Evolutionary conservation across 2,888 invertebrate species (phyloP), one percentile per base, ranked within the genome.

Genomic region (Pardosa pseudoannulata): DNA sequence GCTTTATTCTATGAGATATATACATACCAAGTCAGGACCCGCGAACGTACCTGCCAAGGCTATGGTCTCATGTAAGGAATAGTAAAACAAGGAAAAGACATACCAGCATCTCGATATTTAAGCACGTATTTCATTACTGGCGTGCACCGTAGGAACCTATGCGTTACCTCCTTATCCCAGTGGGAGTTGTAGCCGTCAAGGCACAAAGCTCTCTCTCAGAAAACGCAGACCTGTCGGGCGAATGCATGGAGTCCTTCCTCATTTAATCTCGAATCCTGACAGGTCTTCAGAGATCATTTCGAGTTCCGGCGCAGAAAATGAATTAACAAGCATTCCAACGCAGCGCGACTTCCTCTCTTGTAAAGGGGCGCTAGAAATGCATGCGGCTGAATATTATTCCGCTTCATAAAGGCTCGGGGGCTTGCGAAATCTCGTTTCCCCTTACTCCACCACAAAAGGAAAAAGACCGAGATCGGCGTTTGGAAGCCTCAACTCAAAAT

Each of bases 281-380:
- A 9, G 9, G 16, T 56, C 56, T 11, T 56, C 3, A 2, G 13
- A 56, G 19, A 56, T 23, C 1, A 23, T 56, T 56, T n/a, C 11
- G 46, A 6, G 46, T 36, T 46, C 46, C 56, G 1, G 23, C 2
- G 56, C 56, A 23, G 19, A 56, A 56, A 56, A 56, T 56, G 23
- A 56, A 56, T 56, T 56, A 56, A 56, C 56, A 56, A 56, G 56
- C 56, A 56, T 56, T 3, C 56, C 56, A 56, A 23, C 23, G 56
- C 16, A 23, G 56, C 11, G 23, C 16, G 56, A 16, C 46, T 56
- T 56, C 23, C 3, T 56, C 23, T 2, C n/a, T 5, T 2, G 6
- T 9, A 13, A 46, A 5, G 16, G 16, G n/a, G n/a, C 41, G 16
- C 16, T 46, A 16, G 1, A 46, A 16, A 46, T 16, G 41, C 41